Base-by-base conservation (phyloP, 2,888 invertebrate genomes). In the Chesias legatella region DNA sequence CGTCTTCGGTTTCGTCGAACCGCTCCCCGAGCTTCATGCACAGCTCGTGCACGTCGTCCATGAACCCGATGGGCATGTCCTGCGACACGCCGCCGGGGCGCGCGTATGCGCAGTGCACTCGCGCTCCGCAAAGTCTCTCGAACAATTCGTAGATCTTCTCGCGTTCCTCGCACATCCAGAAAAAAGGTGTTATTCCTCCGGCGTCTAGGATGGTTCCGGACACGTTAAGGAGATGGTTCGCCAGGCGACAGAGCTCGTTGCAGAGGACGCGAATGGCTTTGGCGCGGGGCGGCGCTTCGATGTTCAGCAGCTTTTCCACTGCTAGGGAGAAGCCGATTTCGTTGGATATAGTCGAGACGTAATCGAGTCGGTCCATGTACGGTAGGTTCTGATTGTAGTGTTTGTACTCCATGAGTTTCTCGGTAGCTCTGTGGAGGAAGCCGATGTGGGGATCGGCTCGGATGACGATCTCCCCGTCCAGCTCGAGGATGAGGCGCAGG, bases 161-260 rank as follows among this genome's bases (percentile, higher is more conserved):
- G 32, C 95, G 89, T 76, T 95, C 97, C 77, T 97, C 96, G 72
- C 95, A 96, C 67, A 95, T 88, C 96, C 96, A 97, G 76, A 97
- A 96, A 63, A 96, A 93, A 0, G 97, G 97, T 0, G 96, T 95
- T 53, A 97, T 92, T 3, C 93, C 96, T 10, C 97, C 97, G 10
- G 94, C 90, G 66, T 97, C 97, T 8, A 97, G 82, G 10, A 94
- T 90, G 45, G 94, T 92, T 0, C 94, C 91, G 0, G 92, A 91
- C 27, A 95, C 74, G 35, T 92, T 94, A 79, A 96, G 90, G 34
- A 94, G 82, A 73, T 97, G 97, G 74, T 96, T 97, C 36, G 94
- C 89, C 32, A 97, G 68, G 30, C 97, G 90, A 37, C 92, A 92
- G 7, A 96, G 73, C 79, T 97, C 97, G 8, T 88, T 90, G 75